These are phyloP conservation scores for Diachrysia chrysitis DNA, from an alignment of 2,888 invertebrate genomes.

Conservation along the genomic window DNA sequence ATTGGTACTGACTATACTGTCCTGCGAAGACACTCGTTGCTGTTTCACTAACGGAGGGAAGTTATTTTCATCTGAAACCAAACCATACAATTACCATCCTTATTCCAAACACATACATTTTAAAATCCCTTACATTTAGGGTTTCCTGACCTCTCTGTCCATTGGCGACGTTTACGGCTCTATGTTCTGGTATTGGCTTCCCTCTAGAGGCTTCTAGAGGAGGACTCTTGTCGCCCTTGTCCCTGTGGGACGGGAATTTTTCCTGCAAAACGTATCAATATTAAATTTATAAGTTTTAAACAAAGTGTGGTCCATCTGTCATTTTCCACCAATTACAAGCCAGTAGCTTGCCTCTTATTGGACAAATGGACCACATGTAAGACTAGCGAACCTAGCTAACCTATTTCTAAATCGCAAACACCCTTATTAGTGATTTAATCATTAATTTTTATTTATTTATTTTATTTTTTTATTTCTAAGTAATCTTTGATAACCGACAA, in stretches of 20 bases:
- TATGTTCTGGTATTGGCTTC: constrained; percentile 58
- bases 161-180: constrained; percentile 52
- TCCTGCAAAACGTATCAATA: constrained; percentile 65
- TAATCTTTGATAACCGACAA: too few species aligned
- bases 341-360: too few species aligned
- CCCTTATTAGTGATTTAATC: too few species aligned
- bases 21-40: constrained; percentile 82
- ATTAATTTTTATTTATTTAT: too few species aligned
- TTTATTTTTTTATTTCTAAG: too few species aligned
- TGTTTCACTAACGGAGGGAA: constrained; percentile 79
- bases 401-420: too few species aligned
- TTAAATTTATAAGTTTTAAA: too few species aligned
- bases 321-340: too few species aligned
- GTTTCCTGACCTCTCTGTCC: constrained; percentile 57
- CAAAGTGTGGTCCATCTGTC: too few species aligned
- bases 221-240: constrained; percentile 66
- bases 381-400: too few species aligned
- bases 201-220: constrained; percentile 65
- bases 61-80: constrained; percentile 62
- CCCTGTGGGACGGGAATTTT: constrained; percentile 70
- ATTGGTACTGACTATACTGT: constrained; percentile 77
- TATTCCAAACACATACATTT: not conserved
- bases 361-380: too few species aligned
- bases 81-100: not conserved
- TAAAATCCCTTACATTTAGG: not conserved